These are phyloP conservation scores for Fragum whitleyi DNA, from an alignment of 2,888 invertebrate species.

Conservation along the genomic window DNA sequence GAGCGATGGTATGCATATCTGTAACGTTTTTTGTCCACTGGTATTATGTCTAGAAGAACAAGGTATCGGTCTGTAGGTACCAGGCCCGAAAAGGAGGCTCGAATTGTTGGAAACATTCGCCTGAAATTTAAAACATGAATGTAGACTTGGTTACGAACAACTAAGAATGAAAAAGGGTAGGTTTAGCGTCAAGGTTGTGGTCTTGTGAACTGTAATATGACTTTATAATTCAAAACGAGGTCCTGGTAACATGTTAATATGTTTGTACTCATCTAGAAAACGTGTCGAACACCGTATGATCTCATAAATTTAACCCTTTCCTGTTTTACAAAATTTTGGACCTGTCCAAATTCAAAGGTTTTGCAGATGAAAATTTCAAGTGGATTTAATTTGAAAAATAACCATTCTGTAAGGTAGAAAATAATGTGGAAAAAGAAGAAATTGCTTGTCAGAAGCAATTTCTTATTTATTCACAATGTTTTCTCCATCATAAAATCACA, in stretches of 20 bases:
- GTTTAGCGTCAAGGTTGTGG: no score
- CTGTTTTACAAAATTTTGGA: no score
- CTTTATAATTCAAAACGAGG: not conserved
- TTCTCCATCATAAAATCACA: no score
- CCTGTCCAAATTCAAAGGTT: no score
- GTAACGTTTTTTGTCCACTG: constrained; percentile 96
- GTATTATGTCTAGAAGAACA: constrained; percentile 97
- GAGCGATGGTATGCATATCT: constrained; percentile 99
- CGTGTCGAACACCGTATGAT: not conserved
- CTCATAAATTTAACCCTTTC: not conserved
- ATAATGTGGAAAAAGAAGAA: no score
- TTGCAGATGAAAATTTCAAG: no score
- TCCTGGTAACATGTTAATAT: not conserved
- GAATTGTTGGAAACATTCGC: constrained; percentile 98
- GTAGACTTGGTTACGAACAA: no score
- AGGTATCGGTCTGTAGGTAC: constrained; percentile 90
- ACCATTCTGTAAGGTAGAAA: no score
- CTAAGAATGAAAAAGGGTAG: no score
- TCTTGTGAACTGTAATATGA: not conserved
- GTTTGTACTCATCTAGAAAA: constrained; percentile 6
- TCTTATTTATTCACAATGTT: no score
- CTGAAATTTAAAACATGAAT: constrained; percentile 86
- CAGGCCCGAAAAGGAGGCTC: constrained; percentile 94
- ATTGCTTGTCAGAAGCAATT: no score
- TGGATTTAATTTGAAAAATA: no score